phyloP scores from a whole-genome alignment of 2,797 vertebrate species.

The Ibycter americanus region DNA sequence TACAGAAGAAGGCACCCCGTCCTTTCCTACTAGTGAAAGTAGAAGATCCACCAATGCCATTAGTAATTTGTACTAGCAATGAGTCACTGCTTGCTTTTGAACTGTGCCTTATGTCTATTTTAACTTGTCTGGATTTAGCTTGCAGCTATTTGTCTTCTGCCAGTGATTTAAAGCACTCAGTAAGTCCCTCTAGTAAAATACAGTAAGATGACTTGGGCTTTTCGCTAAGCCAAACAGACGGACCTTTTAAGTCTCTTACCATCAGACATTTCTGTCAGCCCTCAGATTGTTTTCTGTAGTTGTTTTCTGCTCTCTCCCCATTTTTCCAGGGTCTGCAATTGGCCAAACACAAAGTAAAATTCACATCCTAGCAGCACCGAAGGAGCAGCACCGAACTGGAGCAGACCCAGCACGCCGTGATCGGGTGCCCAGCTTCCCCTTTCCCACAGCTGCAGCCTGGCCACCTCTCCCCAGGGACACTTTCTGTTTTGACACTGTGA shows the following conservation, averaged over 20 bases:
- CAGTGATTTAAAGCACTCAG: constrained; percentile 12
- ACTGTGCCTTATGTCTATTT: constrained; percentile 43
- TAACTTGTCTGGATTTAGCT: constrained; percentile 21
- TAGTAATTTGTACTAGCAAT: constrained; percentile 20
- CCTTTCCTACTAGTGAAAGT: not conserved
- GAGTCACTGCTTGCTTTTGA: constrained; percentile 53
- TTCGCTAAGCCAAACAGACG: not conserved
- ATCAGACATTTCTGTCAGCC: not conserved
- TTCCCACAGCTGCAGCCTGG: not conserved
- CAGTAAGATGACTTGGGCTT: not conserved
- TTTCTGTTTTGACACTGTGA: not conserved
- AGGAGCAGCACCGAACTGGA: not conserved
- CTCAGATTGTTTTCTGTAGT: not conserved
- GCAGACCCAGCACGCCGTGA: fast-evolving
- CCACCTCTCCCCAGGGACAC: fast-evolving
- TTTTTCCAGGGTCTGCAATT: not conserved
- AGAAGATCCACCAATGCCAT: constrained; percentile 12
- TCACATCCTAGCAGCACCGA: not conserved
- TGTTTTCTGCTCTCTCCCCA: not conserved
- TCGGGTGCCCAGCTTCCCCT: not conserved
- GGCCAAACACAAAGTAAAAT: not conserved
- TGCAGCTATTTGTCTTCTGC: constrained; percentile 33
- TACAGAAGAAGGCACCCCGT: not conserved
- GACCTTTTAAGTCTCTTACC: not conserved
- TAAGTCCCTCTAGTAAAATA: constrained; percentile 32